Evolutionary conservation across 2,888 invertebrate species (phyloP).

Genomic region (Pterostichus madidus): DNA sequence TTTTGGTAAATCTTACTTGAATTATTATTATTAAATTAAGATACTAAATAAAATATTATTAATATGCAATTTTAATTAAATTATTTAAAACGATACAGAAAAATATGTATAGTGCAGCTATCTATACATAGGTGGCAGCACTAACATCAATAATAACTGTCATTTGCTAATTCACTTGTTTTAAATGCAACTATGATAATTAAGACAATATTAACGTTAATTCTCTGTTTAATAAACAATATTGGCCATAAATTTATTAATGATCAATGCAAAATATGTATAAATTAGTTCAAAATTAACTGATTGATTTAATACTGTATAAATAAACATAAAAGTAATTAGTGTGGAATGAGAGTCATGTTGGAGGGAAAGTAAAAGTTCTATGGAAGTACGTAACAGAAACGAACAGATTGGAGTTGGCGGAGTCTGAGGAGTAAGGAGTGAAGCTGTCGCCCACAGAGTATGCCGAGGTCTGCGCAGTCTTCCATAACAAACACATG

Average conservation of each 20-base stretch:
- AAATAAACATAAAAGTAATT: conserved; percentile 40
- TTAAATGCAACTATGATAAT: conserved; percentile 8
- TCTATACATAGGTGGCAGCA: not conserved
- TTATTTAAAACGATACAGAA: not conserved
- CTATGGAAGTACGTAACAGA: conserved; percentile 38
- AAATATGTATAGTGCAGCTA: conserved; percentile 1
- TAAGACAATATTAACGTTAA: not conserved
- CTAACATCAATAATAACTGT: not conserved
- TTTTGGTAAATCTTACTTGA: conserved; percentile 73
- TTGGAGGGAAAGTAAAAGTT: conserved; percentile 65
- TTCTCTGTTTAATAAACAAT: not conserved
- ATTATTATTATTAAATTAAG: conserved; percentile 70
- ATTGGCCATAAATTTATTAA: not conserved
- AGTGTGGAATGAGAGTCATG: conserved; percentile 45
- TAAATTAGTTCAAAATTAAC: not conserved
- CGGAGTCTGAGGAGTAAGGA: conserved; percentile 66
- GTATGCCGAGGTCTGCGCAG: conserved; percentile 72
- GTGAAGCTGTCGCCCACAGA: conserved; percentile 68
- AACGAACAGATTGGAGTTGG: conserved; percentile 9
- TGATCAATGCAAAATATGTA: not conserved
- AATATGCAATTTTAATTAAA: no score
- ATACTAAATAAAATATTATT: not conserved
- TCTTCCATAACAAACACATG: conserved; percentile 69
- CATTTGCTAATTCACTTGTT: conserved; percentile 9
- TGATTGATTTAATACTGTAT: conserved; percentile 9